These are phyloP conservation scores for Pseudococcus viburni DNA, from an alignment of 2,888 invertebrate species.

Conservation along the genomic window DNA sequence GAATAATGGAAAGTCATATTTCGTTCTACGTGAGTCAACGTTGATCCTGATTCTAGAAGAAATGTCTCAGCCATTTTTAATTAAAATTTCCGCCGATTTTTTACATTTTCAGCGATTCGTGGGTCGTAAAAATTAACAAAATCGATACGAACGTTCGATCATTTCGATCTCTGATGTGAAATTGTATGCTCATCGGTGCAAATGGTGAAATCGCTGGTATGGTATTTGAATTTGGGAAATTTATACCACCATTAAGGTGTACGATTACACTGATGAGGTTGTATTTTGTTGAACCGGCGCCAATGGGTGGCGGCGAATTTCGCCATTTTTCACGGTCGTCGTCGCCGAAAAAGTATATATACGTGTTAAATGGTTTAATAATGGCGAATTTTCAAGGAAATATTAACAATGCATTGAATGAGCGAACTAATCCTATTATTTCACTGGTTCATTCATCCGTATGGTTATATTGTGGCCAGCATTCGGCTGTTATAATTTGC, in stretches of 20 bases:
- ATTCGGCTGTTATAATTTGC: constrained; percentile 54
- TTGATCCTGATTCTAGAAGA: too few species aligned
- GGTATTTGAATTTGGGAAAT: too few species aligned
- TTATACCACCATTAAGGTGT: background rate
- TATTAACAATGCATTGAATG: constrained; percentile 54
- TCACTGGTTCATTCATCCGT: constrained; percentile 32
- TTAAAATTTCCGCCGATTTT: too few species aligned
- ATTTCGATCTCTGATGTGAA: too few species aligned
- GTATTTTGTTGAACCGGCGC: constrained; percentile 2
- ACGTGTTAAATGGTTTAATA: constrained; percentile 36
- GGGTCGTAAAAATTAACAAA: too few species aligned
- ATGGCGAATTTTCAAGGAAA: constrained; percentile 48
- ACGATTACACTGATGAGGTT: background rate
- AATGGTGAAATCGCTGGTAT: too few species aligned
- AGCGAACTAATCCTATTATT: constrained; percentile 50
- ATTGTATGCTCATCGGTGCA: too few species aligned
- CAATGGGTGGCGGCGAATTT: background rate
- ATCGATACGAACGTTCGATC: too few species aligned
- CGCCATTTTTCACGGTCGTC: background rate
- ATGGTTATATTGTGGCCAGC: constrained; percentile 54
- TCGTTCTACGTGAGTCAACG: too few species aligned
- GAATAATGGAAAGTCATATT: too few species aligned
- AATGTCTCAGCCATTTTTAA: too few species aligned
- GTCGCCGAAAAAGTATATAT: background rate
- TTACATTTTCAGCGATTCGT: too few species aligned